Evolutionary conservation across 2,888 invertebrate species (phyloP).

Genomic region (Leucophenga maculata): DNA sequence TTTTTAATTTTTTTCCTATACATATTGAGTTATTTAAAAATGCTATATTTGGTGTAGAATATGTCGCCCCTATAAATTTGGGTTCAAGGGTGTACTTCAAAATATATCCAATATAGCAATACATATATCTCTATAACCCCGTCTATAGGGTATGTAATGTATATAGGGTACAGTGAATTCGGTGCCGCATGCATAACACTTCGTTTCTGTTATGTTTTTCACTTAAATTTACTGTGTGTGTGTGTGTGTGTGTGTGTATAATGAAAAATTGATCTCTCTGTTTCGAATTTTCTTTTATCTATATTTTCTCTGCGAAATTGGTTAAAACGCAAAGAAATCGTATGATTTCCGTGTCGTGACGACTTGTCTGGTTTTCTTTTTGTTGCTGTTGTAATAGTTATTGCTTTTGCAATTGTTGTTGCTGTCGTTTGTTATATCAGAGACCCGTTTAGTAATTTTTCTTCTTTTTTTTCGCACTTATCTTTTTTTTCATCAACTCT

Average conservation of each 20-base stretch:
- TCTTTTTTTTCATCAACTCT: too few species aligned
- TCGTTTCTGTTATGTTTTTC: conserved; percentile 45
- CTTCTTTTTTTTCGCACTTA: neutral
- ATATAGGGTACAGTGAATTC: neutral
- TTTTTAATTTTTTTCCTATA: too few species aligned
- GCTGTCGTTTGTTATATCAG: neutral
- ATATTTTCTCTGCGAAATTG: conserved; percentile 18
- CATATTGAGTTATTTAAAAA: too few species aligned
- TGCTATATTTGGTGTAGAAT: too few species aligned
- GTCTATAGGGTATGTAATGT: too few species aligned
- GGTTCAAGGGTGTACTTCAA: too few species aligned
- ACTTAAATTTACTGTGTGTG: conserved; percentile 38
- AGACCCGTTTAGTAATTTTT: neutral
- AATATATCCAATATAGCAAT: too few species aligned
- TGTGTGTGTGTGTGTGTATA: too few species aligned
- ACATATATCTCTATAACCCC: too few species aligned
- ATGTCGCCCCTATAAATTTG: too few species aligned
- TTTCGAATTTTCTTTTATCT: neutral
- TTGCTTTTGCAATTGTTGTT: conserved; percentile 19
- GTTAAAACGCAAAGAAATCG: conserved; percentile 48
- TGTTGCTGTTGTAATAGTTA: conserved; percentile 31
- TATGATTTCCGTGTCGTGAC: conserved; percentile 53
- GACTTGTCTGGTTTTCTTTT: conserved; percentile 28
- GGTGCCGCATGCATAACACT: conserved; percentile 25
- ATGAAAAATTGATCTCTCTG: neutral